Base-by-base conservation (phyloP, 2,113 vertebrate species). In the Eulemur rufifrons region DNA sequence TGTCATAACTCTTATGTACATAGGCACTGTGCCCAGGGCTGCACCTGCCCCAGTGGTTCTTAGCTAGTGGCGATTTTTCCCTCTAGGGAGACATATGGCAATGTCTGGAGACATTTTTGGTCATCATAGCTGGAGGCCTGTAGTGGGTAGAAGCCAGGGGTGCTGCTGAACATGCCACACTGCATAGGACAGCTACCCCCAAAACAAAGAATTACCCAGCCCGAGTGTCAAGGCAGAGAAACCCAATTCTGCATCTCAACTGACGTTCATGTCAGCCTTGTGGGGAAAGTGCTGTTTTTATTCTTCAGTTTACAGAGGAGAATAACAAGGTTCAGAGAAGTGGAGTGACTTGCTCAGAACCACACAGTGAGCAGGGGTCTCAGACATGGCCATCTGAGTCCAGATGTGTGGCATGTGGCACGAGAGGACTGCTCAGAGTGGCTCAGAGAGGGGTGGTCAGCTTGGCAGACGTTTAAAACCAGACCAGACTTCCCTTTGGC, bases 141-240 rank as follows among this genome's bases (percentile, higher is more conserved):
- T 47, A 3, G 29, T 3, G 21, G 15, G 42, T 0, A 4, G 68
- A 63, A 54, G 68, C 20, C 37, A 20, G 76, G 64, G 71, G 7
- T 13, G 66, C 50, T 42, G 34, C n/a, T 2, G 1, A 10, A 3
- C 8, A 0, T 8, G 21, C 14, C 1, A 0, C 8, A 2, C 7
- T 11, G 32, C 6, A 34, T 21, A 74, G n/a, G 93, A 34, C 7
- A 45, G 39, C 42, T 23, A 78, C 52, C 0, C 8, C 2, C 7
- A 5, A 4, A 76, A 2, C 25, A 10, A 4, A 74, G 39, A 14
- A 42, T 68, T 21, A 4, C 0, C 25, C 8, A 9, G 71, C 71
- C 27, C 27, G 2, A 59, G 42, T 1, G 13, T n/a, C 37, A 1
- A 82, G 76, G 59, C 42, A 3, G 56, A 32, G 87, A 86, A 61